Evolutionary conservation across 1,140 invertebrate species (phyloP).

Genomic region (Leptinotarsa undecemlineata): DNA sequence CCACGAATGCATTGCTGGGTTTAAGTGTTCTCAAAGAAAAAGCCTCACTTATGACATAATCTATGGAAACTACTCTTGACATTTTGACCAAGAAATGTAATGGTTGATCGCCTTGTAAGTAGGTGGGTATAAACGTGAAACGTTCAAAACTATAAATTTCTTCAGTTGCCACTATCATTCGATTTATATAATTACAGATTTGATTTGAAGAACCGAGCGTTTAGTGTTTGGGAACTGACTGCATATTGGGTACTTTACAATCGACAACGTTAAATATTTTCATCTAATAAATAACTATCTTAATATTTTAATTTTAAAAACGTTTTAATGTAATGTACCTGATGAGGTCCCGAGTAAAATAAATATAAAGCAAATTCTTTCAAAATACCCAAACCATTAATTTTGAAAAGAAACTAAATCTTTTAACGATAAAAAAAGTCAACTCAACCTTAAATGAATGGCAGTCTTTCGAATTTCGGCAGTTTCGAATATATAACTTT

Average conservation of each 20-base stretch:
- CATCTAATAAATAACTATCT: slow-evolving; percentile 46
- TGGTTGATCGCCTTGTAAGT: no score
- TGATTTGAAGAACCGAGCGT: slow-evolving; percentile 49
- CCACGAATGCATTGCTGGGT: no score
- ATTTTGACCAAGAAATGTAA: no score
- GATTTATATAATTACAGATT: slow-evolving; percentile 43
- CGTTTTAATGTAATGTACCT: slow-evolving; percentile 49
- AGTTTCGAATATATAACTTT: slow-evolving; percentile 53
- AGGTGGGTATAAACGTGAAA: neutral
- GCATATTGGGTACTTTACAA: slow-evolving; percentile 48
- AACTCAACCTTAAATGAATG: slow-evolving; percentile 52
- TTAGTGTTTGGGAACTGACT: slow-evolving; percentile 45
- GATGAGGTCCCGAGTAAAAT: slow-evolving; percentile 46
- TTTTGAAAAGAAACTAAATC: slow-evolving; percentile 53
- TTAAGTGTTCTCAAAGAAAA: no score
- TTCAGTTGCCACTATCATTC: neutral
- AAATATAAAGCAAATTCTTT: slow-evolving; percentile 39
- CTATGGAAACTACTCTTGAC: no score
- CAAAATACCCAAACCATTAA: slow-evolving; percentile 52
- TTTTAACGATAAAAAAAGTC: slow-evolving; percentile 40
- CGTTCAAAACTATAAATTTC: neutral
- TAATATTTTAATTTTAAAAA: slow-evolving; percentile 48
- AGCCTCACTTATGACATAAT: no score
- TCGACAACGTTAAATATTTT: slow-evolving; percentile 51
- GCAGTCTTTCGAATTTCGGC: slow-evolving; percentile 56